phyloP scores from a whole-genome alignment of 2,888 invertebrate species.

The Steinernema hermaphroditum region DNA sequence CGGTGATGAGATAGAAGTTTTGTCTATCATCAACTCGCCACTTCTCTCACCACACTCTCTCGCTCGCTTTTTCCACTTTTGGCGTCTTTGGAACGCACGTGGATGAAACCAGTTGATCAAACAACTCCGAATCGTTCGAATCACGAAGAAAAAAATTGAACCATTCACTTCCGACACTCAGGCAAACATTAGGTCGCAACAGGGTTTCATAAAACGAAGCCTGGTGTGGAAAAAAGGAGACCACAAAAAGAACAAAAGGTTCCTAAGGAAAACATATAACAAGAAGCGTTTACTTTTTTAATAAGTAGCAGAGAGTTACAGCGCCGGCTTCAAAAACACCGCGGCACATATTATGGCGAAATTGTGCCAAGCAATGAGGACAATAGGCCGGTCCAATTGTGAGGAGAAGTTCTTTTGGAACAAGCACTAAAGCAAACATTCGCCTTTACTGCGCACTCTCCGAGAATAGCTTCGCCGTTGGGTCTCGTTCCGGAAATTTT shows the following conservation, averaged over 20 bases:
- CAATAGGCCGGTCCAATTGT: background rate
- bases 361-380: constrained; percentile 2
- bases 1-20: background rate
- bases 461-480: background rate
- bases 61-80: background rate
- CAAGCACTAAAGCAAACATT: constrained; percentile 19
- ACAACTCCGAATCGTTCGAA: background rate
- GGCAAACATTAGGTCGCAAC: too few species aligned
- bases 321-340: background rate
- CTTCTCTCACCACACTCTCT: background rate
- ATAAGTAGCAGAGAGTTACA: too few species aligned
- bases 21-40: background rate
- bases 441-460: background rate
- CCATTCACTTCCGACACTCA: too few species aligned
- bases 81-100: background rate
- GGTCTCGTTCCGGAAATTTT: background rate
- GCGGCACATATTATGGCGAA: too few species aligned
- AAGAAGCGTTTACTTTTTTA: too few species aligned
- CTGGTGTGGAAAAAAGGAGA: too few species aligned
- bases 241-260: too few species aligned
- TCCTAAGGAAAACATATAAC: too few species aligned
- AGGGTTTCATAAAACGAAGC: too few species aligned
- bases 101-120: constrained; percentile 15
- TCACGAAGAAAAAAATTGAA: too few species aligned
- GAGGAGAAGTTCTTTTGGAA: constrained; percentile 16